A percentile compares a stretch with the other conserved stretches of the same genome.
Evolutionary conservation across 2,797 vertebrate genomes (phyloP).

Genomic region (Anableps anableps): DNA sequence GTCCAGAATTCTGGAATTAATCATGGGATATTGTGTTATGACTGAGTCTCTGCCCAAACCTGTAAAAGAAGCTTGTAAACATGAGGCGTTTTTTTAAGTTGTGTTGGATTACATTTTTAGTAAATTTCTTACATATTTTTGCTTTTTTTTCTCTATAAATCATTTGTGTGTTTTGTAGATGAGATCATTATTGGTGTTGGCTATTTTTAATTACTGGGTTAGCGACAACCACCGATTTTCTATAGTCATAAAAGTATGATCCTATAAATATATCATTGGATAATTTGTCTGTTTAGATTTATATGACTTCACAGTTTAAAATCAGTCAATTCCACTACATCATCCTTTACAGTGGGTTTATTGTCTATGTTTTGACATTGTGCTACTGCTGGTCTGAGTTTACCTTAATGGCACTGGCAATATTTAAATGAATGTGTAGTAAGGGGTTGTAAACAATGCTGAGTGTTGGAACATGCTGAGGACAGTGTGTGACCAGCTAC

Average conservation of each 20-base stretch:
- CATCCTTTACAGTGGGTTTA: slow-evolving; percentile 4
- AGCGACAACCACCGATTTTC: slow-evolving; percentile 6
- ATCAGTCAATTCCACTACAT: slow-evolving; percentile 13
- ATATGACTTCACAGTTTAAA: slow-evolving; percentile 6
- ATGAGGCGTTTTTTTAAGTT: not conserved
- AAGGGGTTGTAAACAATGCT: not conserved
- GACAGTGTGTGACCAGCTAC: slow-evolving; percentile 18
- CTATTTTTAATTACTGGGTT: slow-evolving; percentile 23
- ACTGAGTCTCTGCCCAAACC: slow-evolving; percentile 2
- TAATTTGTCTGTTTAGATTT: slow-evolving; percentile 13
- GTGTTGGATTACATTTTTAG: not conserved
- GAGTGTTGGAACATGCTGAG: not conserved
- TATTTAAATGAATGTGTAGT: slow-evolving; percentile 9
- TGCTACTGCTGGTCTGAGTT: slow-evolving; percentile 3
- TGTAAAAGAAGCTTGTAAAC: slow-evolving; percentile 9
- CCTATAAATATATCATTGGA: slow-evolving; percentile 16
- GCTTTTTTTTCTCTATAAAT: slow-evolving; percentile 12
- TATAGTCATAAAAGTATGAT: slow-evolving; percentile 9
- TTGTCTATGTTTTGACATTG: slow-evolving; percentile 6
- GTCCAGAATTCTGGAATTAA: slow-evolving; percentile 30
- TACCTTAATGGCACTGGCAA: not conserved
- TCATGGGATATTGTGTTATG: slow-evolving; percentile 36
- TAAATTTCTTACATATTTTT: slow-evolving; percentile 13
- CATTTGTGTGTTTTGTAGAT: slow-evolving; percentile 17
- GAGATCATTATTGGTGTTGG: slow-evolving; percentile 4